phyloP scores from a whole-genome alignment of 2,113 vertebrate genomes.

The Myotis brandtii region DNA sequence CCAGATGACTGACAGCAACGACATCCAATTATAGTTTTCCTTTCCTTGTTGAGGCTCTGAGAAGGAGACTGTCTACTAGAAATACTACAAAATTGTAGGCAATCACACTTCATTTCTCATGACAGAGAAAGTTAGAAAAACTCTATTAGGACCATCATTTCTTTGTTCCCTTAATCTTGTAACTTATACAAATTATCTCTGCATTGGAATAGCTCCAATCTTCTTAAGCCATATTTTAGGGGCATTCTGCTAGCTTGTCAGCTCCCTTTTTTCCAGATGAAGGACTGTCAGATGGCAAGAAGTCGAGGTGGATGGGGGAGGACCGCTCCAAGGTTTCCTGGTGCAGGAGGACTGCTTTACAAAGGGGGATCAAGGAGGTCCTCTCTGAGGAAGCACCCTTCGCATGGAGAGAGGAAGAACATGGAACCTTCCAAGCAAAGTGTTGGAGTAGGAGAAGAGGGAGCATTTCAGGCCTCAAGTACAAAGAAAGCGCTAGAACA shows the following conservation, averaged over 20 bases:
- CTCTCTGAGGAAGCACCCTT: neutral
- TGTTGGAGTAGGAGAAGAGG: accelerated
- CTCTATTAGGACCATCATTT: neutral
- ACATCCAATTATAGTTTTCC: neutral
- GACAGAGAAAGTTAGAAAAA: neutral
- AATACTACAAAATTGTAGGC: neutral
- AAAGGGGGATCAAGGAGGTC: neutral
- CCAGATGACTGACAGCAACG: neutral
- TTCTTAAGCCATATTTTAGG: neutral
- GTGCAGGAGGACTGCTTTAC: neutral
- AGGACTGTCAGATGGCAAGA: neutral
- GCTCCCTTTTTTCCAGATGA: neutral
- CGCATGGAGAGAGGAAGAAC: neutral
- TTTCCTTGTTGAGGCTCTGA: neutral
- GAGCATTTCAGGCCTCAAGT: neutral
- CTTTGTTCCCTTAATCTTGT: neutral
- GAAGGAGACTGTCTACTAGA: neutral
- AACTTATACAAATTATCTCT: neutral
- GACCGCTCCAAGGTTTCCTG: neutral
- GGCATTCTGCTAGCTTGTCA: neutral
- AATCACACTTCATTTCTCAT: neutral
- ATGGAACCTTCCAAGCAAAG: neutral
- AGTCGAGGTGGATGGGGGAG: neutral
- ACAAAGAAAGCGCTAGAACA: neutral
- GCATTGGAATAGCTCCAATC: neutral